Evolutionary conservation across 2,113 vertebrate genomes (phyloP), one percentile per base, ranked within the genome.

Genomic region (Onychorhynchus coronatus): DNA sequence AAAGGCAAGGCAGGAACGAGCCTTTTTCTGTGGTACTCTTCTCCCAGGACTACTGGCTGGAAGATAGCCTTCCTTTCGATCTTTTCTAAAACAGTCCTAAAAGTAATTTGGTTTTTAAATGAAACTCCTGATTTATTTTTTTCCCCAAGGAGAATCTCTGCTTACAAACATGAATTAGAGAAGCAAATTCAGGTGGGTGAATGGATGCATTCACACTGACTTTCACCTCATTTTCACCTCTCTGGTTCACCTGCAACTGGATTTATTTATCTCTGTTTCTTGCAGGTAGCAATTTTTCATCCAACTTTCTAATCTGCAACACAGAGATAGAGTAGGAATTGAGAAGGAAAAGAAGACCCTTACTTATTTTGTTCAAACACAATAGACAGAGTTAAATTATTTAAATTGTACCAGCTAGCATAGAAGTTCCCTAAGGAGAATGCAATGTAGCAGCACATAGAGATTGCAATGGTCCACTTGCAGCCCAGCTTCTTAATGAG

Each of bases 341-440:
- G 35, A 59, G 58, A 77, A 33, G 25, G 61, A 85, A 79, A 80
- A 55, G 13, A 66, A 70, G n/a, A 47, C 20, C 47, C 33, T 61
- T 24, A 49, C 6, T 9, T 4, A 56, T 75, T 91, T 84, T 65
- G 24, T 73, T 89, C 41, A 31, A 68, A 42, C 20, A 67, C 6
- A 52, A 31, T 15, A 74, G 27, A 50, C 11, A 66, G 6, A 2
- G 14, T 67, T 63, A 21, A 80, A 87, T 8, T 19, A 72, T 56
- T 85, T 42, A 62, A 93, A 78, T 35, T 5, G 2, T 98, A 99
- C 99, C 99, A 99, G 98, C 98, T 99, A 33, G 99, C 98, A 5
- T 98, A 98, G 97, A 99, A 98, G 97, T 99, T 99, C 67, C 99
- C 99, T 25, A 99, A 78, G 10, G 98, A 99, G 97, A 99, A 99